A percentile compares a stretch with the other conserved stretches of the same genome.
These are phyloP conservation scores for Phymorhynchus buccinoides DNA, from an alignment of 1,140 invertebrate genomes.

Conservation along the genomic window DNA sequence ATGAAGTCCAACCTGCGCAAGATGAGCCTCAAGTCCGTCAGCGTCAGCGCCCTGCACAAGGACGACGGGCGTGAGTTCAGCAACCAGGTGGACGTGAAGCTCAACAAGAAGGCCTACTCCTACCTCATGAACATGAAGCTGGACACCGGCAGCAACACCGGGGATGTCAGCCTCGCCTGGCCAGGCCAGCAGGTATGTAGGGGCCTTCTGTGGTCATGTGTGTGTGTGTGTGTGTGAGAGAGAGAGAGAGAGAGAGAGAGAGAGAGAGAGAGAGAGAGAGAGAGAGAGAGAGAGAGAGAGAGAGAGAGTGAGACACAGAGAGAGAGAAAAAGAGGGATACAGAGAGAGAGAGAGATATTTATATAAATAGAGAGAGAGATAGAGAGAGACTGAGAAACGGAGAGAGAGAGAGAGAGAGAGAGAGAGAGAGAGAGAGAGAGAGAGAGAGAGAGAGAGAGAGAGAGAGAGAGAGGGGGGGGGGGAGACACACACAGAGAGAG, in stretches of 20 bases:
- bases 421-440: no score
- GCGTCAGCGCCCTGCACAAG: conserved; percentile 4
- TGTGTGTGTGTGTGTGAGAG: background rate
- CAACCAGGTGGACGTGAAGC: conserved; percentile 37
- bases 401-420: no score
- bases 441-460: no score
- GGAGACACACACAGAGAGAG: no score
- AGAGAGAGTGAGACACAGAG: no score
- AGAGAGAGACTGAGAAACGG: no score
- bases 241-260: background rate
- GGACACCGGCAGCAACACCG: background rate
- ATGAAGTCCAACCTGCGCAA: background rate
- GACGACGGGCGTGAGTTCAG: background rate
- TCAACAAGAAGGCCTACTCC: conserved; percentile 36
- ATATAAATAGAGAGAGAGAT: no score
- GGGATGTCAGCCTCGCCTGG: background rate
- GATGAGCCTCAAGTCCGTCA: background rate
- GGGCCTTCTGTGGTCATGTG: no score
- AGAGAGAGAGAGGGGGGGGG: no score
- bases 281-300: background rate
- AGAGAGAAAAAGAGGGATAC: no score
- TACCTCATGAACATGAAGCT: conserved; percentile 15
- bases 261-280: background rate
- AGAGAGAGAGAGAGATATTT: no score
- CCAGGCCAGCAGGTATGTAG: background rate